Percentiles rank a stretch among this genome's conserved stretches.
Conservation (phyloP, 30 jellyfish, hydroid and myxozoan species). For the Cassiopea xamachana region DNA sequence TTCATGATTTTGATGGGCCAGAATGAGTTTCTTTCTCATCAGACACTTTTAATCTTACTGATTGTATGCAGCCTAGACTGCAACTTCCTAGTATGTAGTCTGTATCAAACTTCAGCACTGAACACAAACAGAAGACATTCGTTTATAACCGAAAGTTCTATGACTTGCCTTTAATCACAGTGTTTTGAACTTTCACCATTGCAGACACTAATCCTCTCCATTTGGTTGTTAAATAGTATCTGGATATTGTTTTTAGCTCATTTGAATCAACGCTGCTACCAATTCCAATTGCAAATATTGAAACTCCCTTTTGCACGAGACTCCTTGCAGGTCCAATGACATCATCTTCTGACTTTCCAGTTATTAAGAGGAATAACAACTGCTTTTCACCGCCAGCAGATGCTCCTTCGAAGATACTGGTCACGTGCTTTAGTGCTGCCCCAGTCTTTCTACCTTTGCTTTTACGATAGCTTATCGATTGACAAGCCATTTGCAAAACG, state of each 20-base stretch:
- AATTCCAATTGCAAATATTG: slow-evolving; percentile 96
- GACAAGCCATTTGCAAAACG: slow-evolving; percentile 93
- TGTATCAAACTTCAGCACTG: too few species aligned
- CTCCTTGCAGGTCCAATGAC: slow-evolving; percentile 97
- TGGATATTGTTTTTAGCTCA: slow-evolving; percentile 92
- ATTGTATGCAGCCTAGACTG: too few species aligned
- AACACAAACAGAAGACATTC: too few species aligned
- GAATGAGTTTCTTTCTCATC: too few species aligned
- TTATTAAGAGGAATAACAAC: slow-evolving; percentile 81
- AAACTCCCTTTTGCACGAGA: slow-evolving; percentile 88
- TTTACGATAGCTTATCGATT: slow-evolving; percentile 80
- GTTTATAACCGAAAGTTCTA: too few species aligned
- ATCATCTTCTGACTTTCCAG: slow-evolving; percentile 99
- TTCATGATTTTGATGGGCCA: too few species aligned
- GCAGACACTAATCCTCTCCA: slow-evolving; percentile 97
- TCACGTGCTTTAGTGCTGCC: slow-evolving; percentile 82
- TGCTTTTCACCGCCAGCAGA: slow-evolving; percentile 72
- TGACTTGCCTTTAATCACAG: slow-evolving; percentile 79
- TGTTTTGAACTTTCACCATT: slow-evolving; percentile 90
- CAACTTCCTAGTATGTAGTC: too few species aligned
- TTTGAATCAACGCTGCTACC: slow-evolving; percentile 82
- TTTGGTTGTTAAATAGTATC: slow-evolving; percentile 91
- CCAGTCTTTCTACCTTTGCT: slow-evolving; percentile 96
- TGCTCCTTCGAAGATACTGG: slow-evolving; percentile 70
- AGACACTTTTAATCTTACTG: too few species aligned